Evolutionary conservation across 2,797 vertebrate genomes (phyloP), one percentile per base, ranked within the genome.

Genomic region (Hyperoplus lanceolatus): DNA sequence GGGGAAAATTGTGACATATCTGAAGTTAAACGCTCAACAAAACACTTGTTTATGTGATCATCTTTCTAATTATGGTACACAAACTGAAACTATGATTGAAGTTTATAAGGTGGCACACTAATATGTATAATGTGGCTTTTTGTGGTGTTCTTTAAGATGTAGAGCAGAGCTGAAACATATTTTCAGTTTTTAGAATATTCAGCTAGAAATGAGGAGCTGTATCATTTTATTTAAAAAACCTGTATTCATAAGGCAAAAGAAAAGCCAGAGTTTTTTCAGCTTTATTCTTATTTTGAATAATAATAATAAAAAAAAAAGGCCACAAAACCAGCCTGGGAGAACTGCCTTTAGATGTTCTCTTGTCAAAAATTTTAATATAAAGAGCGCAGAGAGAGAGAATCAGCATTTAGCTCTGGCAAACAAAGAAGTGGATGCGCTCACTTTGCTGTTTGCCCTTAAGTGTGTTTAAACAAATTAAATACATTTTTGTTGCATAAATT

Each of bases 401-500:
- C 49, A 67, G 55, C 68, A 73, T 88, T 83, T 63, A 79, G 51
- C 0, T n/a, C 29, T 43, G 11, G 43, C 57, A 75, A 86, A 81
- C 80, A 75, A 80, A 74, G 53, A n/a, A 77, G 73, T 62, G 65
- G 67, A 66, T 85, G 62, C 71, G 70, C 75, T 84, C 39, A n/a
- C 21, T 46, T 70, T 66, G 56, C 74, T 53, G 14, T 77, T 77
- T 66, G 73, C 62, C 73, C 70, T 80, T 76, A 61, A 74, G 70
- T 74, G 63, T 64, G 51, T 73, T 14, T 67, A 49, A 78, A 77
- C 78, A 39, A 7, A 11, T 60, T 75, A 42, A 55, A 72, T 84
- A 73, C 14, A 2, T n/a, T n/a, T n/a, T n/a, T n/a, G n/a, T n/a
- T 75, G 60, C 82, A 88, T 92, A 82, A 81, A 91, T 91, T 89